Conservation (phyloP, 2,888 invertebrate species). For the Torymus tubicola region DNA sequence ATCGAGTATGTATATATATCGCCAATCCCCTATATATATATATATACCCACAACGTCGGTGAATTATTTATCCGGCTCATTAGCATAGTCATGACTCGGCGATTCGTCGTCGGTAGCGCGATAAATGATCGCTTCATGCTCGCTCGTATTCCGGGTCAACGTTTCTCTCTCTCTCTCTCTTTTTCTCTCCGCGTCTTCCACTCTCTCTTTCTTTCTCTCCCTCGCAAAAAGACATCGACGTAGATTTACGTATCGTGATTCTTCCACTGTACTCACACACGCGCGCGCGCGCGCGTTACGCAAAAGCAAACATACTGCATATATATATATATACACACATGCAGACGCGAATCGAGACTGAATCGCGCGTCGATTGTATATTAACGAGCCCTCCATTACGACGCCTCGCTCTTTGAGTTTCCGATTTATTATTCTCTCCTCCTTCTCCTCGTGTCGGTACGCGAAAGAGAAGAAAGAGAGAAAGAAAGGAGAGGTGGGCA, state of each 20-base stretch:
- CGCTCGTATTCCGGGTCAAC: background rate
- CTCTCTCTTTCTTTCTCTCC: too few species aligned
- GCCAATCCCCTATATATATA: background rate
- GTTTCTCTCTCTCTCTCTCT: too few species aligned
- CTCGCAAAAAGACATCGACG: too few species aligned
- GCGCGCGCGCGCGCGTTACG: slow-evolving; percentile 17
- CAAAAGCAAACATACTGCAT: slow-evolving; percentile 6
- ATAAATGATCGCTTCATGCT: slow-evolving; percentile 24
- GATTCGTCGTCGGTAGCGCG: slow-evolving; percentile 50
- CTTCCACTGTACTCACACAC: too few species aligned
- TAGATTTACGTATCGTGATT: too few species aligned
- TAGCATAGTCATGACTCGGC: slow-evolving; percentile 61
- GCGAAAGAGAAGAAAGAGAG: background rate
- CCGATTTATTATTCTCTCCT: slow-evolving; percentile 7
- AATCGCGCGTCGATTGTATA: slow-evolving; percentile 18
- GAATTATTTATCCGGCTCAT: slow-evolving; percentile 63
- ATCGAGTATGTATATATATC: slow-evolving; percentile 36
- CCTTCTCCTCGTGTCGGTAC: too few species aligned
- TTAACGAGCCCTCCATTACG: slow-evolving; percentile 21
- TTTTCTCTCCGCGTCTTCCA: too few species aligned
- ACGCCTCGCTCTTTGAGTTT: too few species aligned
- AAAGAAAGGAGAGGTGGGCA: background rate
- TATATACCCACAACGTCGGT: background rate
- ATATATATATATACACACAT: too few species aligned
- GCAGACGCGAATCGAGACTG: too few species aligned